Evolutionary conservation across 2,888 invertebrate genomes (phyloP), one percentile per base, ranked within the genome.

Genomic region (Rhagonycha fulva): DNA sequence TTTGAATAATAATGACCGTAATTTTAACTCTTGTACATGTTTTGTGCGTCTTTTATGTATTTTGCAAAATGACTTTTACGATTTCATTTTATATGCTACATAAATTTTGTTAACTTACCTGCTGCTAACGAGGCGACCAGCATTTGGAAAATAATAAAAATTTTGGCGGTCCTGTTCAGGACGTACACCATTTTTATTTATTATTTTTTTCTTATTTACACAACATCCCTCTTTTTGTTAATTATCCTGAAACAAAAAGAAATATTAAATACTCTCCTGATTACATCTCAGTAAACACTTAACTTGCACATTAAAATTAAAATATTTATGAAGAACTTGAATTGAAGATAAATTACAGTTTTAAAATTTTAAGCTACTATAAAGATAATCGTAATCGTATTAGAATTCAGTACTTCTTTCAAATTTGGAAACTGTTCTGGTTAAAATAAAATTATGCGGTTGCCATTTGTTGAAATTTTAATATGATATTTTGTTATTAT

Each of bases 201-300:
- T 76, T 75, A 68, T 76, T 70, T 76, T 66, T 76, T 70, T 76
- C 78, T 82, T 82, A 83, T 81, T 82, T 81, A 75, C 79, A 77
- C 79, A 82, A 80, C 81, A 82, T 81, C 81, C 80, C 81, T 77
- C 80, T 81, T 72, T 62, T 80, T 81, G 79, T 81, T 79, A 79
- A 78, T 79, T 81, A 82, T 82, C 80, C 83, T 83, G 81, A 78
- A 83, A 84, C 79, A 82, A 82, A 76, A 68, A 80, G 75, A 78
- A 78, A 71, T 32, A 47, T 47, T 47, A 47, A 47, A n/a, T 47
- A 47, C 47, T 47, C 12, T 1, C 7, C n/a, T n/a, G 47, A 47
- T 47, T n/a, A 47, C n/a, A 74, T 14, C 63, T 73, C 61, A 24
- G 68, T 10, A 7, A 47, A 47, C 47, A 47, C 47, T 47, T 47